Base-by-base conservation (phyloP, 2,113 vertebrate species). In the Sinocyclocheilus rhinocerous region DNA sequence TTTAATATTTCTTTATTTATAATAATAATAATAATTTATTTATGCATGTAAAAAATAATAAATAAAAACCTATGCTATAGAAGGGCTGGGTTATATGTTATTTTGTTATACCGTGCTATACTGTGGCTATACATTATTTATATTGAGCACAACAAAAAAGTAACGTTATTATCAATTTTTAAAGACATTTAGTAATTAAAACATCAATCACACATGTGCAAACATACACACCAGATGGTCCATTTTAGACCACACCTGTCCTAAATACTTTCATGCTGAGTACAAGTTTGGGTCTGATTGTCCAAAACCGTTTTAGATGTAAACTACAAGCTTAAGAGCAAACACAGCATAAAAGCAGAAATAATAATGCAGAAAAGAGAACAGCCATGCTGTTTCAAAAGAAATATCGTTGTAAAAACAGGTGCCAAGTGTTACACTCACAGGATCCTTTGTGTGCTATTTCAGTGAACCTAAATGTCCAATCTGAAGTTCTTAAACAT, bases 391-490 rank as follows among this genome's bases (percentile, higher is more conserved):
- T 81, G 76, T 29, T 36, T 83, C 18, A 82, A 42, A 70, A 15
- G 5, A 79, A 59, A 36, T 29, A 61, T 39, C 1, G 4, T 36
- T 61, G 12, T 18, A 45, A 81, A 33, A 45, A 6, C 61, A 26
- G 57, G 7, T 63, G 36, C 18, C 86, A 83, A 33, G 42, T 76
- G 55, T 78, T 79, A 57, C 63, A 69, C 77, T 79, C 57, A 11
- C 1, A n/a, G 22, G 57, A n/a, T 8, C 22, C 57, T 61, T 48
- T 85, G 22, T 82, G 22, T 61, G 42, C 86, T 86, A 29, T 67
- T 63, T 42, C 42, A 89, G 61, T 83, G 82, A 90, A 90, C 86
- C 85, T 72, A 73, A 90, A 86, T 81, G 90, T 86, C 88, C 87
- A 90, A 75, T 87, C 76, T 42, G 59, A 57, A 48, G 6, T 39